Base-by-base conservation (phyloP, 2,113 vertebrate species). In the Psittacula cyanocephala region DNA sequence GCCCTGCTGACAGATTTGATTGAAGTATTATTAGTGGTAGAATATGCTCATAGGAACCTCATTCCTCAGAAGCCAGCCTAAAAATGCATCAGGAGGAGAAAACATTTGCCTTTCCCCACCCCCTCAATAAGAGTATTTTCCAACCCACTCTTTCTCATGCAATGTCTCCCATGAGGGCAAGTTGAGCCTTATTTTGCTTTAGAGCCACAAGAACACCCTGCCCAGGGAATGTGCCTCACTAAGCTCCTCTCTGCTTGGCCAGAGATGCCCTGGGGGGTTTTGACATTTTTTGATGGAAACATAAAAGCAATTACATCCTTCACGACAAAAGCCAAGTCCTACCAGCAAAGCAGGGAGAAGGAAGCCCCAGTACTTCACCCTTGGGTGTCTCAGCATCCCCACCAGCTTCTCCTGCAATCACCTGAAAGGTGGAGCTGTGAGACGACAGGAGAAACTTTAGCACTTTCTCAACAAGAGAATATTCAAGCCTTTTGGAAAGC, bases 121-220 rank as follows among this genome's bases (percentile, higher is more conserved):
- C 4, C 23, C 31, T 53, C 46, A 49, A 18, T 7, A 28, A 11
- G 53, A 85, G 57, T 46, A 24, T 75, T 97, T 88, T 83, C 64
- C 67, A 85, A 17, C n/a, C 63, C 27, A 14, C 47, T 57, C 35
- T 9, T 83, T 49, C 74, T 85, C 12, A 2, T n/a, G 31, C 14
- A 19, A 3, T 37, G 15, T 22, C 69, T 64, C 70, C 87, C 57
- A 6, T 0, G 23, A 52, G 85, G 71, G 77, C 65, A 64, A 55
- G 65, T 23, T 55, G 55, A 84, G 62, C 43, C 25, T 52, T 37
- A 15, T 17, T 53, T 69, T 37, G 46, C 43, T 59, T 43, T 12
- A 60, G 46, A 23, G 41, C 33, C 2, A 0, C 0, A 10, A 72
- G 68, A 80, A 75, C 49, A 31, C 39, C 0, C 0, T 47, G 47